Percentiles rank a stretch among this genome's conserved stretches.
Conservation (phyloP, 2,113 vertebrate species). For the mouse (Mus musculus) region DNA sequence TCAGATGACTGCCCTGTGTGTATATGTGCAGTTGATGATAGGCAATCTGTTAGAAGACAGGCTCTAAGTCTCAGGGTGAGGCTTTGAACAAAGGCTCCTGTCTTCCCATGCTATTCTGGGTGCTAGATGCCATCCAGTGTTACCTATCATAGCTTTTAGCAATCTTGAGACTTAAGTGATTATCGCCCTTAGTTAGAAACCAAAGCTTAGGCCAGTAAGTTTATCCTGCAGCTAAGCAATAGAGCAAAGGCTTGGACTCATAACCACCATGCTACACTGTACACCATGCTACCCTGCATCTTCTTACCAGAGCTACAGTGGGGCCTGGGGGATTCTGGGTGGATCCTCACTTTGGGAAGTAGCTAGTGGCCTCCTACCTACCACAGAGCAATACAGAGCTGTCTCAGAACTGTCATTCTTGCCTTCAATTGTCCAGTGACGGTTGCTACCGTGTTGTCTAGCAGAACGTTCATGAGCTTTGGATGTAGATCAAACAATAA, state of each 20-base stretch:
- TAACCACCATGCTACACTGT: fast-evolving
- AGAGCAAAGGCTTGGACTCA: neutral
- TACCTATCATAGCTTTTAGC: neutral
- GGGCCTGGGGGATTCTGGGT: neutral
- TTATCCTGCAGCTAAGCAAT: neutral
- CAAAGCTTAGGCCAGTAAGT: neutral
- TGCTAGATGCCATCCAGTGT: fast-evolving
- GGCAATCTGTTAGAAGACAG: neutral
- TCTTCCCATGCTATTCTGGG: fast-evolving
- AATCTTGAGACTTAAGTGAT: neutral
- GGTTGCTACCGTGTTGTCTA: neutral
- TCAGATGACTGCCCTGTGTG: neutral
- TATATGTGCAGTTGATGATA: neutral
- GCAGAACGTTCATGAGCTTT: neutral
- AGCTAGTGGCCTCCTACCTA: neutral
- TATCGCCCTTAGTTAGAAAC: neutral
- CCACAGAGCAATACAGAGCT: neutral
- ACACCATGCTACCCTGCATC: neutral
- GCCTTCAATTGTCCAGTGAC: neutral
- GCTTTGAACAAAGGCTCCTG: neutral
- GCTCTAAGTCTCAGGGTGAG: neutral
- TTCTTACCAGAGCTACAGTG: fast-evolving
- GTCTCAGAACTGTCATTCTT: neutral
- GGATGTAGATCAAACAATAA: neutral
- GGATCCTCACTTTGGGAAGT: neutral